Conservation (phyloP, 2,888 invertebrate species). For the Xanthostigma xanthostigma region DNA sequence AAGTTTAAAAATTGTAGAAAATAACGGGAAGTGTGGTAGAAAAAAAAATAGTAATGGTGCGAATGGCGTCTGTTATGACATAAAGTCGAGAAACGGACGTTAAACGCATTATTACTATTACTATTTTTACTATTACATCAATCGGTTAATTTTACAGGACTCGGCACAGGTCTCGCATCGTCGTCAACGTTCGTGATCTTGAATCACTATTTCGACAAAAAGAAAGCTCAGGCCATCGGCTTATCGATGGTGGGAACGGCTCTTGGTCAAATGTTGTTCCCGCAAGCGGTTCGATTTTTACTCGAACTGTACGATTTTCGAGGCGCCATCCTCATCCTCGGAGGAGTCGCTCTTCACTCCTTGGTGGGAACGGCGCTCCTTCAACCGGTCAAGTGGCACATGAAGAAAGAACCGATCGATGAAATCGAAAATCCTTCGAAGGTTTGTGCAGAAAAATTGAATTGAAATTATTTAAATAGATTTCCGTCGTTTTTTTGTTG, state of each 20-base stretch:
- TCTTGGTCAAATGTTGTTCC: conserved; percentile 65
- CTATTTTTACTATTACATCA: too few relatives aligned
- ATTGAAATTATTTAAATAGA: too few relatives aligned
- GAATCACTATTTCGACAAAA: conserved; percentile 61
- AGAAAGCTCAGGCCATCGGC: conserved; percentile 66
- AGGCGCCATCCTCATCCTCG: conserved; percentile 51
- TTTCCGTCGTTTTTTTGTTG: too few relatives aligned
- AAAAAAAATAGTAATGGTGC: too few relatives aligned
- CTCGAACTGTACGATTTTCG: conserved; percentile 48
- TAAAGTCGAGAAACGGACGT: too few relatives aligned
- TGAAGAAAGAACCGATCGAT: conserved; percentile 40
- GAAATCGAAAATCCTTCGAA: conserved; percentile 11
- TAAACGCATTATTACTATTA: too few relatives aligned
- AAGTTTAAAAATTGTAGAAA: too few relatives aligned
- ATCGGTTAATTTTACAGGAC: conserved; percentile 41
- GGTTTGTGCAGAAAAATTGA: too few relatives aligned
- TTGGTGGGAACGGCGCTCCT: conserved; percentile 49
- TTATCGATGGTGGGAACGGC: conserved; percentile 68
- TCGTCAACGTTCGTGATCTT: conserved; percentile 65
- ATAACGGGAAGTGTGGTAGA: too few relatives aligned
- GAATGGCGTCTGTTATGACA: too few relatives aligned
- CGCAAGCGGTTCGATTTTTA: conserved; percentile 52
- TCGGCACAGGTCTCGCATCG: conserved; percentile 62
- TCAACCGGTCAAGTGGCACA: conserved; percentile 58
- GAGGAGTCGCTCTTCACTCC: conserved; percentile 51